These are phyloP conservation scores for Diadophis punctatus DNA, from an alignment of 2,113 vertebrate species.

Conservation along the genomic window DNA sequence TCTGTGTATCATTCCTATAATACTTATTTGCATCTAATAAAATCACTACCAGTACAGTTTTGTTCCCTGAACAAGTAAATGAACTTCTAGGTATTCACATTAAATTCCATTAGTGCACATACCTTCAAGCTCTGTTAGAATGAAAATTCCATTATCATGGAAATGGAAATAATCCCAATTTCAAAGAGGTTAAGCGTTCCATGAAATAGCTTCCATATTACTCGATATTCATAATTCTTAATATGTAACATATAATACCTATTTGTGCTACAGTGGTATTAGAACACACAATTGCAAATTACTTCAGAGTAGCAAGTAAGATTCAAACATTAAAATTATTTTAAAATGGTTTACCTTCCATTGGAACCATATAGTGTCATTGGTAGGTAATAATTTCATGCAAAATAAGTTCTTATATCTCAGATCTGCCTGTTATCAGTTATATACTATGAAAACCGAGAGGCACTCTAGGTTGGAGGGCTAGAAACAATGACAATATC, in stretches of 20 bases:
- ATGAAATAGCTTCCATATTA: not conserved
- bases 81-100: slow-evolving; percentile 43
- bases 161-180: slow-evolving; percentile 52
- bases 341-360: slow-evolving; percentile 36
- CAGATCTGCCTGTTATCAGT: not conserved
- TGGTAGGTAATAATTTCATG: not conserved
- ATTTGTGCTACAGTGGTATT: slow-evolving; percentile 31
- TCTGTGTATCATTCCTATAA: slow-evolving; percentile 25
- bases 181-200: slow-evolving; percentile 48
- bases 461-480: not conserved
- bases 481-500: not conserved
- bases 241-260: slow-evolving; percentile 20
- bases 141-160: slow-evolving; percentile 49
- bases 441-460: not conserved
- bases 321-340: slow-evolving; percentile 32
- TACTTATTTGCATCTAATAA: slow-evolving; percentile 53
- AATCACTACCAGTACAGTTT: slow-evolving; percentile 35
- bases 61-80: slow-evolving; percentile 32
- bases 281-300: slow-evolving; percentile 17
- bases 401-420: not conserved
- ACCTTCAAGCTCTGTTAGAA: slow-evolving; percentile 37
- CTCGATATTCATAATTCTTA: slow-evolving; percentile 52
- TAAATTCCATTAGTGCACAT: slow-evolving; percentile 48
- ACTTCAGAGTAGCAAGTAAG: not conserved
- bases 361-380: not conserved